Percentiles rank a stretch among this genome's conserved stretches.
phyloP scores from a whole-genome alignment of 2,888 invertebrate genomes.

The Melitaea athalia region DNA sequence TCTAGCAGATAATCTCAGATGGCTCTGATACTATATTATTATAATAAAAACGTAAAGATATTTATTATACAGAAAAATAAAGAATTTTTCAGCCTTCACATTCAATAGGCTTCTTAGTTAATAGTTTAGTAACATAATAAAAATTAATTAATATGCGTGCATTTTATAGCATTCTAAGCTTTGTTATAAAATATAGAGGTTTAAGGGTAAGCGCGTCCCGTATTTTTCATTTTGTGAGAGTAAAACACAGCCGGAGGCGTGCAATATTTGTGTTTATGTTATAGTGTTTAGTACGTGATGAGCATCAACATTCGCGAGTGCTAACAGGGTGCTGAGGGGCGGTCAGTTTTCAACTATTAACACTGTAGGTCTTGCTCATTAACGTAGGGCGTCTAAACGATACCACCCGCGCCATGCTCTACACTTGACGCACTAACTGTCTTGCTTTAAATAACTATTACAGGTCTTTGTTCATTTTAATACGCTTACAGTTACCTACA shows the following conservation, averaged over 20 bases:
- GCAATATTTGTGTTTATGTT: constrained; percentile 27
- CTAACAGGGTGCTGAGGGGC: constrained; percentile 58
- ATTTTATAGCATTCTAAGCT: too few relatives aligned
- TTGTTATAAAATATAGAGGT: too few relatives aligned
- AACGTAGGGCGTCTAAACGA: constrained; percentile 72
- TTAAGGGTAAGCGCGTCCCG: too few relatives aligned
- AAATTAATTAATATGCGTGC: too few relatives aligned
- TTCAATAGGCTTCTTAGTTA: too few relatives aligned
- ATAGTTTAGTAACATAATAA: too few relatives aligned
- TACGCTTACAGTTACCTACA: not conserved
- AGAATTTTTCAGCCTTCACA: too few relatives aligned
- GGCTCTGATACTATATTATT: too few relatives aligned
- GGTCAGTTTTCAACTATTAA: constrained; percentile 79
- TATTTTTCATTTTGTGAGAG: too few relatives aligned
- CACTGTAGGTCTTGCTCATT: constrained; percentile 77
- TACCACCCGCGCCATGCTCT: constrained; percentile 54
- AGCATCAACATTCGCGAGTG: constrained; percentile 44
- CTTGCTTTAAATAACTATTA: constrained; percentile 19
- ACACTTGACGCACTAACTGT: constrained; percentile 41
- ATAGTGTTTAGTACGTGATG: constrained; percentile 35
- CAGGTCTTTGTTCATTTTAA: constrained; percentile 12
- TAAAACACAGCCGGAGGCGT: not conserved
- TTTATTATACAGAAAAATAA: too few relatives aligned
- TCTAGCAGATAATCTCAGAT: too few relatives aligned
- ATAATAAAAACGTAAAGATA: too few relatives aligned